phyloP scores from a whole-genome alignment of 1,140 invertebrate species.

The Drosophila guanche region DNA sequence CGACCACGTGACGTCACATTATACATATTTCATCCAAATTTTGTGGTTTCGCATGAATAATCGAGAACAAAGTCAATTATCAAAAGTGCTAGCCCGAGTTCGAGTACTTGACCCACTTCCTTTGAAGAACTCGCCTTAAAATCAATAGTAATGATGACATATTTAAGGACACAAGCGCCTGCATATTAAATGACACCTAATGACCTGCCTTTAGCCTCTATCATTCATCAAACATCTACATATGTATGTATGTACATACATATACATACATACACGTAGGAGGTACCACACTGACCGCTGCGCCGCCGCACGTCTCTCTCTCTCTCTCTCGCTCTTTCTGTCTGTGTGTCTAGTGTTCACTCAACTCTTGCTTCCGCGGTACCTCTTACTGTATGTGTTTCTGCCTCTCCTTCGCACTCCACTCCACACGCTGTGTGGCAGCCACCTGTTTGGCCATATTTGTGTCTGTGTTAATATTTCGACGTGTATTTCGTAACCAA shows the following conservation, averaged over 20 bases:
- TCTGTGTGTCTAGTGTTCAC: conserved; percentile 2
- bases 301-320: conserved; percentile 43
- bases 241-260: not conserved
- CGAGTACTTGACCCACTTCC: conserved; percentile 20
- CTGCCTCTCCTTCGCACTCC: conserved; percentile 40
- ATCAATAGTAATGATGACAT: conserved; percentile 52
- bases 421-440: not conserved
- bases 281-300: conserved; percentile 24
- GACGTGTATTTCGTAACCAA: conserved; percentile 56
- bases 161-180: conserved; percentile 2
- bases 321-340: conserved; percentile 4
- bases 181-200: conserved; percentile 47
- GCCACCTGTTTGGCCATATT: conserved; percentile 17
- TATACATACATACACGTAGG: conserved; percentile 18
- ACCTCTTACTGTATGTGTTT: conserved; percentile 9
- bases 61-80: not conserved
- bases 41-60: conserved; percentile 4
- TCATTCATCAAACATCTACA: conserved; percentile 2
- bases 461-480: conserved; percentile 41
- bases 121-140: conserved; percentile 34
- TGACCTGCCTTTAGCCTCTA: conserved; percentile 16
- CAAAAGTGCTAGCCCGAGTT: not conserved
- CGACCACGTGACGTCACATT: conserved; percentile 17
- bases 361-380: conserved; percentile 14
- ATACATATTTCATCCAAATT: not conserved